Conservation (phyloP, 2,113 vertebrate species). For the Argyrosomus japonicus region DNA sequence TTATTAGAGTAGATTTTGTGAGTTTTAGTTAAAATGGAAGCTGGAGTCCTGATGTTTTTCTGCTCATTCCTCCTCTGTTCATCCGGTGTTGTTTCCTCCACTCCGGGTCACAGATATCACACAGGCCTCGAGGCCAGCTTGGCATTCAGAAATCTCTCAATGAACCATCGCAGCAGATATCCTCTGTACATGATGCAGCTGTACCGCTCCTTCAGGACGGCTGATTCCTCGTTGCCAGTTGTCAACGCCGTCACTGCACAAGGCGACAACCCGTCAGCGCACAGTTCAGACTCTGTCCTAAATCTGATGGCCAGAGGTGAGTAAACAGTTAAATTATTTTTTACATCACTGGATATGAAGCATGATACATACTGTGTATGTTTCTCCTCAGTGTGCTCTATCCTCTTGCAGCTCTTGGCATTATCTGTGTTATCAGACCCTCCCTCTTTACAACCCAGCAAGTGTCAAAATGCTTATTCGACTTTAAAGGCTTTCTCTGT, state of each 20-base stretch:
- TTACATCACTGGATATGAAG: background rate
- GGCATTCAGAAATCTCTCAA: conserved; percentile 49
- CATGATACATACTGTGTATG: background rate
- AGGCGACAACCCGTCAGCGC: conserved; percentile 55
- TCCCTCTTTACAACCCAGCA: conserved; percentile 78
- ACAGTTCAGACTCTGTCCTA: conserved; percentile 82
- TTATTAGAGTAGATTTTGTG: background rate
- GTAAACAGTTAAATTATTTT: conserved; percentile 36
- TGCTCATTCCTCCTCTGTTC: conserved; percentile 31
- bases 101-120: conserved; percentile 7
- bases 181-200: conserved; percentile 90
- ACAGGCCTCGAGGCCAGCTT: background rate
- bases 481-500: conserved; percentile 84
- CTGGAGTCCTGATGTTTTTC: conserved; percentile 9
- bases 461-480: conserved; percentile 83
- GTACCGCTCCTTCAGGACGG: conserved; percentile 80
- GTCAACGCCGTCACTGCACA: conserved; percentile 15
- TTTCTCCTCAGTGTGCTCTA: conserved; percentile 1
- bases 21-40: conserved; percentile 60
- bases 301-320: conserved; percentile 88
- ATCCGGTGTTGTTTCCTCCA: conserved; percentile 18
- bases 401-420: conserved; percentile 46
- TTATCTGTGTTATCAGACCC: conserved; percentile 76
- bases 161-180: conserved; percentile 59
- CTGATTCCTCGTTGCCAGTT: conserved; percentile 32